Conservation (phyloP, 2,113 vertebrate species). For the Callorhinus ursinus region DNA sequence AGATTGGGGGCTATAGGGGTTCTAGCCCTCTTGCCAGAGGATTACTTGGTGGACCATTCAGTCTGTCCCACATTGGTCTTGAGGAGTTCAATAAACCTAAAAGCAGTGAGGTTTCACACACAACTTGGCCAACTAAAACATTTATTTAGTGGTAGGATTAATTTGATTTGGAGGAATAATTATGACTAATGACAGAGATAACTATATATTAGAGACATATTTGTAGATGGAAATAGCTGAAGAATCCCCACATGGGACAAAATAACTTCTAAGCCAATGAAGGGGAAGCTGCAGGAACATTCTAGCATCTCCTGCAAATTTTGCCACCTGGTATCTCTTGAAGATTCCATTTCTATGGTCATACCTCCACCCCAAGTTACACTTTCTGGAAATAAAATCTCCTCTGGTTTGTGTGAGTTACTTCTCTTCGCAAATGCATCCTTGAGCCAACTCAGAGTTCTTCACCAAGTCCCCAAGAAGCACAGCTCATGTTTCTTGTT, state of each 20-base stretch:
- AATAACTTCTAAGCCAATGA: neutral
- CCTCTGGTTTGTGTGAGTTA: neutral
- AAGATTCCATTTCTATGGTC: neutral
- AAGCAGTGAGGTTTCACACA: neutral
- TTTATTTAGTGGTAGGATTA: neutral
- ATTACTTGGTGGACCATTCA: neutral
- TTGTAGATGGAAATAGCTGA: neutral
- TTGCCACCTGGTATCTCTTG: no score
- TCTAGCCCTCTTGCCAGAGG: neutral
- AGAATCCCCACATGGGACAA: neutral
- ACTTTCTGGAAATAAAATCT: slow-evolving; percentile 25
- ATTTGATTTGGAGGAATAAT: neutral
- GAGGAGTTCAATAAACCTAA: neutral
- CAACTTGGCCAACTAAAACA: neutral
- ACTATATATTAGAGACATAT: neutral
- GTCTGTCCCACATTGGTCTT: neutral
- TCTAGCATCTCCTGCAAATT: neutral
- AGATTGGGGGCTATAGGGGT: neutral
- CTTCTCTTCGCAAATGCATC: slow-evolving; percentile 6
- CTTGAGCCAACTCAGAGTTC: slow-evolving; percentile 21
- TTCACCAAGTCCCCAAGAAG: slow-evolving; percentile 50
- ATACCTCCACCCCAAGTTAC: neutral
- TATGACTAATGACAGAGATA: neutral
- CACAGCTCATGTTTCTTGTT: slow-evolving; percentile 52
- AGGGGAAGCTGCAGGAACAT: neutral